Conservation (phyloP, 1,140 invertebrate genomes). For the Cecropterus lyciades region DNA sequence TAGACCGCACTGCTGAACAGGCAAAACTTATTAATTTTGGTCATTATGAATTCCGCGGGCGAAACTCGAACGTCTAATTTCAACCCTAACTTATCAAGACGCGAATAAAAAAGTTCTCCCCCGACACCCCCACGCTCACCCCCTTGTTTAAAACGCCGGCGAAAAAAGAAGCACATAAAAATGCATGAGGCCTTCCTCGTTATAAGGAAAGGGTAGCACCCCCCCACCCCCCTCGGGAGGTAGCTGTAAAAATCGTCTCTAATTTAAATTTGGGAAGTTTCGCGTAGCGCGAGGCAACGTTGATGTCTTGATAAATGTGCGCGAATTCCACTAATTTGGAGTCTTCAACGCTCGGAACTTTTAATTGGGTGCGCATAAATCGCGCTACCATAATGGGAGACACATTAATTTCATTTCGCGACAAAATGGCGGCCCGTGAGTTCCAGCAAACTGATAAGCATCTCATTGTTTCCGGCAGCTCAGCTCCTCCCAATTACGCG, state of each 20-base stretch:
- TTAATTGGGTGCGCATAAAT: constrained; percentile 82
- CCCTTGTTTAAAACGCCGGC: constrained; percentile 85
- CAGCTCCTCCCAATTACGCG: constrained; percentile 34
- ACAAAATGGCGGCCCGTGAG: constrained; percentile 65
- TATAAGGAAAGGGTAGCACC: constrained; percentile 84
- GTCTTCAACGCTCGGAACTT: constrained; percentile 78
- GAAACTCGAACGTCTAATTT: constrained; percentile 84
- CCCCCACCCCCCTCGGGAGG: constrained; percentile 71
- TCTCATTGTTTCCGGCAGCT: constrained; percentile 72
- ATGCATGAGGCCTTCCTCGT: constrained; percentile 85
- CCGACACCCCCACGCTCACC: constrained; percentile 76
- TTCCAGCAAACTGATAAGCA: constrained; percentile 68
- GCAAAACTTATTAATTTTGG: constrained; percentile 84
- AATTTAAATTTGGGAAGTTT: constrained; percentile 85
- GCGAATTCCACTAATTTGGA: constrained; percentile 80
- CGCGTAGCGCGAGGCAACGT: constrained; percentile 75
- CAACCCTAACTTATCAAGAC: constrained; percentile 85
- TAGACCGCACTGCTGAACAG: constrained; percentile 61
- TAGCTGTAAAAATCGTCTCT: constrained; percentile 84
- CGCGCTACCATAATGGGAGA: constrained; percentile 63
- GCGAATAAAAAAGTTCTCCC: constrained; percentile 84
- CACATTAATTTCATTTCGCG: constrained; percentile 75
- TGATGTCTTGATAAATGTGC: constrained; percentile 84
- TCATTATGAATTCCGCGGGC: constrained; percentile 84
- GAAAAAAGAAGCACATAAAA: constrained; percentile 86